A percentile compares a stretch with the other conserved stretches of the same genome.
Evolutionary conservation across 1,140 invertebrate genomes (phyloP).

Genomic region (Gonatopus flavifemur): DNA sequence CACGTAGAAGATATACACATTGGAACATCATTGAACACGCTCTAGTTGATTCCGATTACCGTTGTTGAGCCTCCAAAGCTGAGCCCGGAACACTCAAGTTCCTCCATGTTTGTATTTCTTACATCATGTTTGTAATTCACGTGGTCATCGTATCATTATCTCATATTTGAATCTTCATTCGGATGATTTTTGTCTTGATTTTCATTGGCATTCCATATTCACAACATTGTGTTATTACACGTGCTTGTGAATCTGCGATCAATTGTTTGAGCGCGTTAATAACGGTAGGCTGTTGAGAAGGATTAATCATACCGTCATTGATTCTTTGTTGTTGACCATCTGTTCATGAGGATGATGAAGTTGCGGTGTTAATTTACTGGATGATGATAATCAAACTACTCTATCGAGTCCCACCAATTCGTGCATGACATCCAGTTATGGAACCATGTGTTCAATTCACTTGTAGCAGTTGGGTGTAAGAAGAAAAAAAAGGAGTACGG

Average conservation of each 20-base stretch:
- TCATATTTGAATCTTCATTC: constrained; percentile 7
- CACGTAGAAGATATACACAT: constrained; percentile 11
- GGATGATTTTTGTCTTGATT: not conserved
- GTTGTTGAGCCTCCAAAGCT: constrained; percentile 7
- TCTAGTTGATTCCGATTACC: constrained; percentile 32
- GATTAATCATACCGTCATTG: not conserved
- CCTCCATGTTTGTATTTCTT: not conserved
- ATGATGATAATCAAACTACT: not conserved
- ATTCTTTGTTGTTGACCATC: not conserved
- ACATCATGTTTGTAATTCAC: not conserved
- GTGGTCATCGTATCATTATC: not conserved
- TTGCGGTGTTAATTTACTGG: not conserved
- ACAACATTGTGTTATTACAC: constrained; percentile 4
- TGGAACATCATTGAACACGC: constrained; percentile 26
- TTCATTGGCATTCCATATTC: not conserved
- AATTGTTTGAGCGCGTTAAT: too few species aligned
- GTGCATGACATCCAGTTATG: not conserved
- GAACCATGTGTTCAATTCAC: not conserved
- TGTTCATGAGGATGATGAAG: not conserved
- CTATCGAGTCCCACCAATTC: not conserved
- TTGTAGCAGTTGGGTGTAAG: not conserved
- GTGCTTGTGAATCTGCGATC: constrained; percentile 18
- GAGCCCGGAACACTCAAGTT: not conserved
- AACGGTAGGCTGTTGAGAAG: too few species aligned
- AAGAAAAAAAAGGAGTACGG: not conserved